Conservation (phyloP, 2,113 vertebrate genomes). For the Podarcis cretensis region DNA sequence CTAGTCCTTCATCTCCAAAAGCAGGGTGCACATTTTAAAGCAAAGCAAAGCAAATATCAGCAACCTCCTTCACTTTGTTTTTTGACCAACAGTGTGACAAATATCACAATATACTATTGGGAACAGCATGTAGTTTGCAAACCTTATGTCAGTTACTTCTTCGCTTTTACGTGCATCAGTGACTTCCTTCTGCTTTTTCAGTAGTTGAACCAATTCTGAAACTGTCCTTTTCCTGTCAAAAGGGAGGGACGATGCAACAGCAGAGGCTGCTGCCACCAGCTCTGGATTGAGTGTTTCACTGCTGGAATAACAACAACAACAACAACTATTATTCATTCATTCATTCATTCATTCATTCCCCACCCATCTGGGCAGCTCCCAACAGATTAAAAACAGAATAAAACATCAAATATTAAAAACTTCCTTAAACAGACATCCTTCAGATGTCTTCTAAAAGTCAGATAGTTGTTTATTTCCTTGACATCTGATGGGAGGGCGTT, state of each 20-base stretch:
- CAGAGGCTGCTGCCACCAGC: conserved; percentile 84
- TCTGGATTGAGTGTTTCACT: conserved; percentile 76
- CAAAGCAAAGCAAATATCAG: background rate
- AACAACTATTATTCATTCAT: background rate
- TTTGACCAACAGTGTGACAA: background rate
- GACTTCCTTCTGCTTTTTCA: conserved; percentile 81
- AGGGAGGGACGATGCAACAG: conserved; percentile 85
- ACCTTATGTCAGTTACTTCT: conserved; percentile 77
- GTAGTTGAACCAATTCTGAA: conserved; percentile 87
- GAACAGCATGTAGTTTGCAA: conserved; percentile 35
- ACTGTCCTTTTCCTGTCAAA: conserved; percentile 72
- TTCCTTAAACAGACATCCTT: too few relatives aligned
- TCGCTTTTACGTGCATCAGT: conserved; percentile 76
- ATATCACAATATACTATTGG: fast-evolving
- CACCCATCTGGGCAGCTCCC: too few relatives aligned
- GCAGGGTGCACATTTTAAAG: background rate
- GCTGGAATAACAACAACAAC: conserved; percentile 32
- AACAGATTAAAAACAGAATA: too few relatives aligned
- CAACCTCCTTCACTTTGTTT: background rate
- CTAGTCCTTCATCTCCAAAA: background rate
- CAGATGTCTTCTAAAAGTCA: too few relatives aligned
- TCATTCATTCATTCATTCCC: too few relatives aligned
- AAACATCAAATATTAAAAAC: too few relatives aligned
- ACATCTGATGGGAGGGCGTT: too few relatives aligned
- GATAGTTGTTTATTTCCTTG: too few relatives aligned